Conservation (phyloP, 53 echinoderm and acorn worm species). For the Astropecten irregularis region DNA sequence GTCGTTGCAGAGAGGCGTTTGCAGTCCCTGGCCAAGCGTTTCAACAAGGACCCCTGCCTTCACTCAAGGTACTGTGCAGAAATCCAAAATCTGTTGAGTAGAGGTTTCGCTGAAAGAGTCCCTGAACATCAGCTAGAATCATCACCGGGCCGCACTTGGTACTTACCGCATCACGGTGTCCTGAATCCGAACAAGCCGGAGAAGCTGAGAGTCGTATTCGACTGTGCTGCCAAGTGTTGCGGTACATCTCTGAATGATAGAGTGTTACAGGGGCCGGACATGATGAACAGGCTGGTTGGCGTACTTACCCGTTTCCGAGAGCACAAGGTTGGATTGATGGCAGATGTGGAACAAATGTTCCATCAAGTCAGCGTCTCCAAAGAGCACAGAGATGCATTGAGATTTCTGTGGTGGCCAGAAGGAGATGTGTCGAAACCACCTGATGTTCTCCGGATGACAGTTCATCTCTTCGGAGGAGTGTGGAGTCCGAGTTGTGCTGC, state of each 20-base stretch:
- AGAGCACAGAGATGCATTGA: conserved; percentile 28
- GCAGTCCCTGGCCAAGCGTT: conserved; percentile 36
- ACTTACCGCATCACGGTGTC: conserved; percentile 69
- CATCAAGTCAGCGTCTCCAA: conserved; percentile 38
- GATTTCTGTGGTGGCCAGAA: conserved; percentile 34
- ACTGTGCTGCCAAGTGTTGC: conserved; percentile 50
- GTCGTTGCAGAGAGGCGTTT: conserved; percentile 52
- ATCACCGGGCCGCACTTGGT: conserved; percentile 21
- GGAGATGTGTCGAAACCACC: conserved; percentile 6
- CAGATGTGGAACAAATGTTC: conserved; percentile 51
- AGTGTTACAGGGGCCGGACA: conserved; percentile 37
- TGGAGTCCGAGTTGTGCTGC: conserved; percentile 36
- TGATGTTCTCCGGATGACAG: conserved; percentile 33
- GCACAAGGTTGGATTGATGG: conserved; percentile 34
- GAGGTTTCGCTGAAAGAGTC: not conserved
- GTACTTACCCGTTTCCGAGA: conserved; percentile 19
- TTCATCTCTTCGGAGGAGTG: conserved; percentile 32
- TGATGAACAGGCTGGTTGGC: conserved; percentile 27
- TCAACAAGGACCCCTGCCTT: conserved; percentile 45
- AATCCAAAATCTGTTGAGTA: conserved; percentile 10
- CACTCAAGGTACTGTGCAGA: conserved; percentile 20
- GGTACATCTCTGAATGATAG: conserved; percentile 51
- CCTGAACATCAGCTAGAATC: not conserved
- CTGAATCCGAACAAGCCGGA: conserved; percentile 44
- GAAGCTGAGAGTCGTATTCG: conserved; percentile 61